Evolutionary conservation across 2,797 vertebrate genomes (phyloP).

Genomic region (Alcedo atthis): DNA sequence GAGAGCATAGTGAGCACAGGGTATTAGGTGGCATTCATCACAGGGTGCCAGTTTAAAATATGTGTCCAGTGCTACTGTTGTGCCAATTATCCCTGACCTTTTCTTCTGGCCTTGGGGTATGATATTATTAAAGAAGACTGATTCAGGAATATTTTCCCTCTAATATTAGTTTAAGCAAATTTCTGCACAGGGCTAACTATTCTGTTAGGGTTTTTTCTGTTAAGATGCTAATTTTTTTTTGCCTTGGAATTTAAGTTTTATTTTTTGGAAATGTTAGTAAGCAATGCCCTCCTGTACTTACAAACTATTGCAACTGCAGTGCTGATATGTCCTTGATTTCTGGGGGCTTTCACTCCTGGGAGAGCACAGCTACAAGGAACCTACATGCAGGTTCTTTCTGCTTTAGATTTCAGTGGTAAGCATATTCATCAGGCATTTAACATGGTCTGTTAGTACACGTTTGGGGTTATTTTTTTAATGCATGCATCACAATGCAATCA

Average conservation of each 20-base stretch:
- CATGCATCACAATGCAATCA: neutral
- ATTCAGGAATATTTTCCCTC: slow-evolving; percentile 66
- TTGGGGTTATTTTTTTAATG: neutral
- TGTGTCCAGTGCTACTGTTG: slow-evolving; percentile 27
- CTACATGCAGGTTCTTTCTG: neutral
- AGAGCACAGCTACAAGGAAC: neutral
- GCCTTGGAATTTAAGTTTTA: slow-evolving; percentile 29
- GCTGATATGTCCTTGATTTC: neutral
- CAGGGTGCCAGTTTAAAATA: slow-evolving; percentile 15
- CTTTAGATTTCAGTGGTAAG: neutral
- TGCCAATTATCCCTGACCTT: slow-evolving; percentile 74
- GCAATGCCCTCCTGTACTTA: slow-evolving; percentile 44
- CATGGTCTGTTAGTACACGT: neutral
- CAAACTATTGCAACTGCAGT: slow-evolving; percentile 42
- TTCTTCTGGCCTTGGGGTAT: slow-evolving; percentile 55
- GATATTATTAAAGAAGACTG: slow-evolving; percentile 55
- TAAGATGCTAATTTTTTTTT: slow-evolving; percentile 50
- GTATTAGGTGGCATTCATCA: slow-evolving; percentile 49
- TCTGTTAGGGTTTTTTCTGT: slow-evolving; percentile 1
- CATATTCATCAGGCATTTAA: neutral
- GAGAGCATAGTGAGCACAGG: neutral
- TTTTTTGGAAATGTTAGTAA: slow-evolving; percentile 67
- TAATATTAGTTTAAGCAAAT: slow-evolving; percentile 71
- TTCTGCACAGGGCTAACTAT: slow-evolving; percentile 40
- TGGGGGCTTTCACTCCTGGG: neutral